phyloP scores from a whole-genome alignment of 2,113 vertebrate species.

The Lophochroa leadbeateri region DNA sequence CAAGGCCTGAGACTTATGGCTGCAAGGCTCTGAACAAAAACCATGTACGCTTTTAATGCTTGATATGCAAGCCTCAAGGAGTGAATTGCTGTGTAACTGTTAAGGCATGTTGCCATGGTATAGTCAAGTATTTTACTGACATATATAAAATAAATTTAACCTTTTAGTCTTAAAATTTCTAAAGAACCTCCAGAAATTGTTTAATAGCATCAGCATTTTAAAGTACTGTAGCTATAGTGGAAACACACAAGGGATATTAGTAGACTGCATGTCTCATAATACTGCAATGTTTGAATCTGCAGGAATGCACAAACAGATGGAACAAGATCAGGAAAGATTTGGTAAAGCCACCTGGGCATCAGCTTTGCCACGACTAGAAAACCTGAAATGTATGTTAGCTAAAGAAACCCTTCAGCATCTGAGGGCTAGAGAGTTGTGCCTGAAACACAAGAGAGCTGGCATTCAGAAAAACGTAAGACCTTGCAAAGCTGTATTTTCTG shows the following conservation, averaged over 20 bases:
- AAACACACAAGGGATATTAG: not conserved
- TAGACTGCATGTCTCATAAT: not conserved
- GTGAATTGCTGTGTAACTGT: not conserved
- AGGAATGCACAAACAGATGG: conserved; percentile 95
- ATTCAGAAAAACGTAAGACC: conserved; percentile 81
- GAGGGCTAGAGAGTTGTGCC: conserved; percentile 89
- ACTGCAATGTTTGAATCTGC: not conserved
- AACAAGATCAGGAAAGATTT: conserved; percentile 85
- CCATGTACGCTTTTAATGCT: not conserved
- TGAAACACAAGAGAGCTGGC: conserved; percentile 80
- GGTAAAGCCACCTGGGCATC: conserved; percentile 89
- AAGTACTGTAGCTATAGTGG: not conserved
- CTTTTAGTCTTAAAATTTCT: not conserved
- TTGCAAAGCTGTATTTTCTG: not conserved
- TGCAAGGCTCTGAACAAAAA: not conserved
- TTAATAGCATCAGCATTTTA: not conserved
- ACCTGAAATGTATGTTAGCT: conserved; percentile 84
- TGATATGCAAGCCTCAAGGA: not conserved
- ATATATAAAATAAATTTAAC: not conserved
- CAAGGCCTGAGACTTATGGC: not conserved
- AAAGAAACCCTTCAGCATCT: conserved; percentile 92
- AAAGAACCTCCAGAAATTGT: not conserved
- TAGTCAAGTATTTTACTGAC: not conserved
- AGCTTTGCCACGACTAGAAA: conserved; percentile 86
- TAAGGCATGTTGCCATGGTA: not conserved